phyloP scores from a whole-genome alignment of 53 echinoderm and acorn worm species.

The Arbacia lixula region DNA sequence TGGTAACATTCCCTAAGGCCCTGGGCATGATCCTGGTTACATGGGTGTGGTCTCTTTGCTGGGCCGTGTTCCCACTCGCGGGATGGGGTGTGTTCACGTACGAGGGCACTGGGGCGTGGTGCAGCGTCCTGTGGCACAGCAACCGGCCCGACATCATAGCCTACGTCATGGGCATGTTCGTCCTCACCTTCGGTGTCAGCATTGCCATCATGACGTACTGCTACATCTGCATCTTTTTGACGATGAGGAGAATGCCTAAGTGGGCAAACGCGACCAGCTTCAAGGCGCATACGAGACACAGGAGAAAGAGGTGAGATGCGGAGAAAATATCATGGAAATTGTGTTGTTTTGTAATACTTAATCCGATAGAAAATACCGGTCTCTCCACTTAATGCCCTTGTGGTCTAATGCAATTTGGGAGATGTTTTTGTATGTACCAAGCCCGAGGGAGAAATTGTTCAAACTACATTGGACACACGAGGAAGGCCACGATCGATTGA shows the following conservation, averaged over 20 bases:
- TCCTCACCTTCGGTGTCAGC: constrained; percentile 24
- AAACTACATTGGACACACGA: too few relatives aligned
- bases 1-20: constrained; percentile 33
- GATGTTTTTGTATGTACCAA: too few relatives aligned
- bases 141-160: neutral
- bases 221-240: constrained; percentile 32
- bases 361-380: too few relatives aligned
- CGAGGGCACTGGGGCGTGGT: constrained; percentile 48
- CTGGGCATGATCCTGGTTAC: constrained; percentile 27
- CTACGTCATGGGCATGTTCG: constrained; percentile 24
- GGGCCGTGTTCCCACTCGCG: constrained; percentile 45
- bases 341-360: too few relatives aligned
- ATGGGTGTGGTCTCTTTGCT: constrained; percentile 17
- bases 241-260: constrained; percentile 17
- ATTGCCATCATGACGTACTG: constrained; percentile 39
- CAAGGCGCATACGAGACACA: constrained; percentile 3
- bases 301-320: constrained; percentile 28
- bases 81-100: constrained; percentile 48
- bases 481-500: too few relatives aligned
- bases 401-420: too few relatives aligned
- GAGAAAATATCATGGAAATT: too few relatives aligned
- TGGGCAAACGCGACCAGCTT: constrained; percentile 3
- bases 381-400: too few relatives aligned
- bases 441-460: too few relatives aligned
- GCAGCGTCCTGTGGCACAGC: constrained; percentile 39